Conservation (phyloP, 1,140 invertebrate species). For the Drosophila pruinosa region DNA sequence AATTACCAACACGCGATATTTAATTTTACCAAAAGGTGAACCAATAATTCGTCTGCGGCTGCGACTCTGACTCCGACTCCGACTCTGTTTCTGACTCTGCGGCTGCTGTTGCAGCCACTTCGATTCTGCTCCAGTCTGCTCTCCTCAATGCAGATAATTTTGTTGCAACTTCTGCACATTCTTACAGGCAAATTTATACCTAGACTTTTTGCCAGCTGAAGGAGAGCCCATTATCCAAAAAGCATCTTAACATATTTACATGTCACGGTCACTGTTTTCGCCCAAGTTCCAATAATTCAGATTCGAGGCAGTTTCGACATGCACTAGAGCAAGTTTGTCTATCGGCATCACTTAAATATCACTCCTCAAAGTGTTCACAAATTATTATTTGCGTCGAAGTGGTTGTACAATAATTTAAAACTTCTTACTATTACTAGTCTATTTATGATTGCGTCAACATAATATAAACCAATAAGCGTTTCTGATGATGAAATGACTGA, state of each 20-base stretch:
- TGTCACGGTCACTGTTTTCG: not conserved
- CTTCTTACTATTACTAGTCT: no score
- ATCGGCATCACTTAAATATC: not conserved
- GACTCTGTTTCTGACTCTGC: not conserved
- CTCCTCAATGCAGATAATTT: constrained; percentile 24
- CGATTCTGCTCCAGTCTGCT: not conserved
- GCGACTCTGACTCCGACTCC: not conserved
- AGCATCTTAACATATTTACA: not conserved
- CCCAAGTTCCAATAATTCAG: not conserved
- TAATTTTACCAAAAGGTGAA: constrained; percentile 77
- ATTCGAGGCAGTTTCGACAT: not conserved
- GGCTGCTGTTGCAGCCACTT: constrained; percentile 7
- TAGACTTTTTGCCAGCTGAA: constrained; percentile 8
- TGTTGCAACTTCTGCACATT: not conserved
- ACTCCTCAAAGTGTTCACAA: not conserved
- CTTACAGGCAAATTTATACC: not conserved
- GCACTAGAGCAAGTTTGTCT: not conserved
- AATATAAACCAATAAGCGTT: not conserved
- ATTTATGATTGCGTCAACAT: not conserved
- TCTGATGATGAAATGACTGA: no score
- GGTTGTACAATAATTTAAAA: not conserved
- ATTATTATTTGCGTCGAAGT: not conserved
- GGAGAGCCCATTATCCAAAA: constrained; percentile 7
- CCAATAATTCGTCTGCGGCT: constrained; percentile 71
- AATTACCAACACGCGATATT: constrained; percentile 80